These are phyloP conservation scores for Anoplophora glabripennis DNA, from an alignment of 1,140 invertebrate genomes.

Conservation along the genomic window DNA sequence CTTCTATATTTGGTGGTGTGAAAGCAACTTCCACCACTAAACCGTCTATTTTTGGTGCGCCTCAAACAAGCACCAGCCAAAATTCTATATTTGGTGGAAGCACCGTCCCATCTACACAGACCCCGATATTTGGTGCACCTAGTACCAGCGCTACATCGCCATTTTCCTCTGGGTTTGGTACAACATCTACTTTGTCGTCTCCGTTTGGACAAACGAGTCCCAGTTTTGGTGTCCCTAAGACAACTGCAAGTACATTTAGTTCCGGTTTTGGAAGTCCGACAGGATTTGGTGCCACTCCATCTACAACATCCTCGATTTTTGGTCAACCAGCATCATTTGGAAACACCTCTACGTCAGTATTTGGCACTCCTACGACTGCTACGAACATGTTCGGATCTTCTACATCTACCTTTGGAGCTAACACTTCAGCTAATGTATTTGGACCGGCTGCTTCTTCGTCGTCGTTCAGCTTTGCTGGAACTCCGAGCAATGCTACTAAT, in stretches of 20 bases:
- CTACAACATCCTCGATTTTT: slow-evolving; percentile 20
- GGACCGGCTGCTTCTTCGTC: slow-evolving; percentile 17
- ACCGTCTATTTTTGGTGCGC: slow-evolving; percentile 2
- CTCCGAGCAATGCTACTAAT: slow-evolving; percentile 10
- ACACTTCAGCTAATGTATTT: slow-evolving; percentile 27
- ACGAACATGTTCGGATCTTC: slow-evolving; percentile 24
- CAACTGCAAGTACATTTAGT: slow-evolving; percentile 25
- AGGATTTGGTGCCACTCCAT: neutral
- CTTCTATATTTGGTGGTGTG: no score
- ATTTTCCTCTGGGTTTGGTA: slow-evolving; percentile 18
- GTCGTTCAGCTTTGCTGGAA: slow-evolving; percentile 17
- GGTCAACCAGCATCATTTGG: slow-evolving; percentile 20
- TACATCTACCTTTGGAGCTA: slow-evolving; percentile 10
- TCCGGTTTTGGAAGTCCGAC: slow-evolving; percentile 1
- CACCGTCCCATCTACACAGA: neutral
- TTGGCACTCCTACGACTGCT: slow-evolving; percentile 28
- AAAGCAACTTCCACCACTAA: slow-evolving; percentile 7
- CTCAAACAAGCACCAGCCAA: neutral
- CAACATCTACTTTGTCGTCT: slow-evolving; percentile 11
- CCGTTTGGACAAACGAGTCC: slow-evolving; percentile 1
- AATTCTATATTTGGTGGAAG: neutral
- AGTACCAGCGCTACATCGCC: slow-evolving; percentile 9
- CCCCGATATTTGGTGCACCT: slow-evolving; percentile 13
- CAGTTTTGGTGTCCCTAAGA: slow-evolving; percentile 17
- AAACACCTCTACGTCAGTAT: slow-evolving; percentile 23